A percentile compares a stretch with the other conserved stretches of the same genome.
These are phyloP conservation scores for Latrodectus hesperus DNA, from an alignment of 2,888 invertebrate genomes.

Conservation along the genomic window DNA sequence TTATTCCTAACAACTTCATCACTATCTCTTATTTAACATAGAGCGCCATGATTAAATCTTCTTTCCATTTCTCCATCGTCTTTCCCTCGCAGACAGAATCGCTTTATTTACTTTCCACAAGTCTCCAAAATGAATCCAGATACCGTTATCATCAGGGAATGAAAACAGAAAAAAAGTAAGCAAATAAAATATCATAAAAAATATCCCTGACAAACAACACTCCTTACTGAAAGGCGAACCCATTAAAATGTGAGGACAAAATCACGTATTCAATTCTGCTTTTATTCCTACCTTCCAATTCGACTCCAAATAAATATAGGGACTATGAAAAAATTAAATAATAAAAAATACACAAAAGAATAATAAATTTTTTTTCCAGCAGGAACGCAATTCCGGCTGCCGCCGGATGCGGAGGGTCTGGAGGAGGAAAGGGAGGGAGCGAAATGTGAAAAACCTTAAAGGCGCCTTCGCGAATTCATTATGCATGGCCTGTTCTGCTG, in stretches of 20 bases:
- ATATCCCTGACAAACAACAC: constrained; percentile 1
- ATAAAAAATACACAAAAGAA: neutral
- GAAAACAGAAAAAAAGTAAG: neutral
- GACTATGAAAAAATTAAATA: neutral
- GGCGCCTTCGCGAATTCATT: constrained; percentile 62
- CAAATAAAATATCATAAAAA: too few species aligned
- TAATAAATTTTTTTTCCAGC: constrained; percentile 1
- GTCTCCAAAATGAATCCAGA: neutral
- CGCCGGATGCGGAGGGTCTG: neutral
- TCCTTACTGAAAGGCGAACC: constrained; percentile 3
- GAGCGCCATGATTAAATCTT: neutral
- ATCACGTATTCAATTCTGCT: constrained; percentile 33
- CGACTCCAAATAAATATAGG: neutral
- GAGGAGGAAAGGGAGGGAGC: neutral
- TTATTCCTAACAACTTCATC: neutral
- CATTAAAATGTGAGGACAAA: constrained; percentile 16
- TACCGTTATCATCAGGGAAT: constrained; percentile 1
- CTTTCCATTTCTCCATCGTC: neutral
- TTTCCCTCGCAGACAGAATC: neutral
- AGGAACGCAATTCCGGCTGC: neutral
- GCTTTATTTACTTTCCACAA: neutral
- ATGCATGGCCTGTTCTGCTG: constrained; percentile 52
- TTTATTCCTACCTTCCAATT: constrained; percentile 20
- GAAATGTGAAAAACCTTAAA: constrained; percentile 58
- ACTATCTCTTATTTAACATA: neutral